Conservation (phyloP, 2,797 vertebrate genomes). For the Coccyzus lansbergi region DNA sequence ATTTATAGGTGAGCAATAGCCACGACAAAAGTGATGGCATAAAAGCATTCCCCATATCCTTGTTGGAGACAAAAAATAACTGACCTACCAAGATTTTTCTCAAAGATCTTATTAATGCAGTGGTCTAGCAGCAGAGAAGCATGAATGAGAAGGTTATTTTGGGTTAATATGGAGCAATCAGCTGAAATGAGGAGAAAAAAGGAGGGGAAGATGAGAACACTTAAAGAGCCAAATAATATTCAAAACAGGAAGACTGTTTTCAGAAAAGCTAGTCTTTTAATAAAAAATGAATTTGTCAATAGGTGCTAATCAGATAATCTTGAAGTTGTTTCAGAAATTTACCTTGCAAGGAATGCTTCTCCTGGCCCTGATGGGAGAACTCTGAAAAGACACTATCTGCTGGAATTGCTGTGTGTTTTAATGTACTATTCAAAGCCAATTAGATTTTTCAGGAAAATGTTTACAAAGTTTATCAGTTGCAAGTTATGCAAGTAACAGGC, state of each 20-base stretch:
- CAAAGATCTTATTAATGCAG: background rate
- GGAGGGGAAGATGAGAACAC: background rate
- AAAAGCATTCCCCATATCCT: background rate
- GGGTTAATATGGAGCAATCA: background rate
- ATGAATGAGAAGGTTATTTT: background rate
- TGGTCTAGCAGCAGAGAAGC: background rate
- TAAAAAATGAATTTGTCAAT: background rate
- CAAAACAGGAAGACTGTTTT: background rate
- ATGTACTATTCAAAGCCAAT: background rate
- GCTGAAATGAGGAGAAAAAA: background rate
- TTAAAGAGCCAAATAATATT: background rate
- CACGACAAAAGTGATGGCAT: background rate
- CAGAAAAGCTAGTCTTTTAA: background rate
- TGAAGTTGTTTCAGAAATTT: background rate
- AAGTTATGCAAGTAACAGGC: background rate
- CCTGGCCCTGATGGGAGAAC: background rate
- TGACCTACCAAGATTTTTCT: background rate
- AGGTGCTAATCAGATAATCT: background rate
- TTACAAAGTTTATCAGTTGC: background rate
- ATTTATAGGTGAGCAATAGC: background rate
- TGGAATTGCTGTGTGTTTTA: background rate
- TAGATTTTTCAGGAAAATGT: background rate
- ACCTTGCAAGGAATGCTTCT: background rate
- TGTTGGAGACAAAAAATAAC: background rate
- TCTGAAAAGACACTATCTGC: background rate